A percentile compares a stretch with the other conserved stretches of the same genome.
phyloP scores from a whole-genome alignment of 2,113 vertebrate genomes.

The Ptyas mucosa region DNA sequence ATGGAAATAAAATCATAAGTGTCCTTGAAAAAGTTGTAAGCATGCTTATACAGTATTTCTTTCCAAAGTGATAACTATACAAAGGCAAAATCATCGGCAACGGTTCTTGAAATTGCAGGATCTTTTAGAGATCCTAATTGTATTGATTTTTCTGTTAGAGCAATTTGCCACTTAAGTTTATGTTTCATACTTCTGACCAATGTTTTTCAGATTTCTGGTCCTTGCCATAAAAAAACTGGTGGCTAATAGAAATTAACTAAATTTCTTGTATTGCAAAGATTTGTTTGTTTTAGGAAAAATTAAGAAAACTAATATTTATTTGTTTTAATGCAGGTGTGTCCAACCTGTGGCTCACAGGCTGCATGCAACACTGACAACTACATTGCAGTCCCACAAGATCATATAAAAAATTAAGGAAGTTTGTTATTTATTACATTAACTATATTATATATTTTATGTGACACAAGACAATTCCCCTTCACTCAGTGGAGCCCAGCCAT shows the following conservation, averaged over 20 bases:
- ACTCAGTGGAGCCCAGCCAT: too few species aligned
- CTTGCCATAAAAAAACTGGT: background rate
- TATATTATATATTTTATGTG: background rate
- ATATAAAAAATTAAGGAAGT: background rate
- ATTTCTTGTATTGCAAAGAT: background rate
- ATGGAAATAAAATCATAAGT: background rate
- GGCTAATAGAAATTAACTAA: background rate
- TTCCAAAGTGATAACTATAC: background rate
- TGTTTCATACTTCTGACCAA: background rate
- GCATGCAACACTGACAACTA: background rate
- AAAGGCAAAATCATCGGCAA: background rate
- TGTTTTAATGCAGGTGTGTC: background rate
- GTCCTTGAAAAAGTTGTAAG: background rate
- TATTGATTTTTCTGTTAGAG: background rate
- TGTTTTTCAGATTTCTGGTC: background rate
- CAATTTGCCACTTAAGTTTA: background rate
- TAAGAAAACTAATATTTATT: background rate
- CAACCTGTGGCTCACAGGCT: background rate
- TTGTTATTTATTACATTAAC: background rate
- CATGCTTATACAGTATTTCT: background rate
- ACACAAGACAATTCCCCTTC: background rate
- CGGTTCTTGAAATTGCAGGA: background rate
- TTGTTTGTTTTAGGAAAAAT: background rate
- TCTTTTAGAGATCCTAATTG: background rate
- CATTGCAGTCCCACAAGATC: background rate